Percentiles rank a stretch among this genome's conserved stretches.
Evolutionary conservation across 64 coral and sea anemone species (phyloP).

Genomic region (Stylophora pistillata): DNA sequence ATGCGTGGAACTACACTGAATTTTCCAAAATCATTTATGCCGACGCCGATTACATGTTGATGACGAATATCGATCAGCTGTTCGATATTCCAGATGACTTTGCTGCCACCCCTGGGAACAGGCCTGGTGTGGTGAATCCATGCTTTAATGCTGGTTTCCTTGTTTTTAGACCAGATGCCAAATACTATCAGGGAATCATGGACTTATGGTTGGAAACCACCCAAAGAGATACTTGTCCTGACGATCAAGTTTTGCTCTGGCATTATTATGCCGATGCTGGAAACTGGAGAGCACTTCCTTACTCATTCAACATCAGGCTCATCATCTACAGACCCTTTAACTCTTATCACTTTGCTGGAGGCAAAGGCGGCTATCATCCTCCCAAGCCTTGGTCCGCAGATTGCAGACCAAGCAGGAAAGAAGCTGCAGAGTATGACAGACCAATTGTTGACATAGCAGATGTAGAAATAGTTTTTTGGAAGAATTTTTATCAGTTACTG

Average conservation of each 20-base stretch:
- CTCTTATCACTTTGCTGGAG: constrained; percentile 80
- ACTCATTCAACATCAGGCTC: constrained; percentile 83
- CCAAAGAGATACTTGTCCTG: constrained; percentile 60
- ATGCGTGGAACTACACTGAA: constrained; percentile 85
- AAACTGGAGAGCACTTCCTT: constrained; percentile 67
- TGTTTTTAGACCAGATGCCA: constrained; percentile 68
- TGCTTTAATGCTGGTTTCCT: constrained; percentile 89
- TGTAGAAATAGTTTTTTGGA: constrained; percentile 77
- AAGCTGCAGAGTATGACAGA: constrained; percentile 66
- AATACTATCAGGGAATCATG: constrained; percentile 68
- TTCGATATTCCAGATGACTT: constrained; percentile 75
- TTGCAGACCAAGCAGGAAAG: constrained; percentile 75
- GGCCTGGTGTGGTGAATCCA: constrained; percentile 80
- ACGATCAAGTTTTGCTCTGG: constrained; percentile 76
- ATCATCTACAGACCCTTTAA: constrained; percentile 74
- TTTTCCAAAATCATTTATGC: constrained; percentile 82
- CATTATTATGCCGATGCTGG: constrained; percentile 53
- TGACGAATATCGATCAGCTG: constrained; percentile 86
- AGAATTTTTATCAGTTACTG: constrained; percentile 74
- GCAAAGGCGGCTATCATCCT: constrained; percentile 33
- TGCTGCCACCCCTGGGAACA: constrained; percentile 69
- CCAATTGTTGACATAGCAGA: constrained; percentile 51
- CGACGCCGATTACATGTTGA: constrained; percentile 65
- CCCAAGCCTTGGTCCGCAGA: constrained; percentile 71
- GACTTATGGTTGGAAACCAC: constrained; percentile 57